Conservation (phyloP, 2,113 vertebrate species). For the Neofelis nebulosa region DNA sequence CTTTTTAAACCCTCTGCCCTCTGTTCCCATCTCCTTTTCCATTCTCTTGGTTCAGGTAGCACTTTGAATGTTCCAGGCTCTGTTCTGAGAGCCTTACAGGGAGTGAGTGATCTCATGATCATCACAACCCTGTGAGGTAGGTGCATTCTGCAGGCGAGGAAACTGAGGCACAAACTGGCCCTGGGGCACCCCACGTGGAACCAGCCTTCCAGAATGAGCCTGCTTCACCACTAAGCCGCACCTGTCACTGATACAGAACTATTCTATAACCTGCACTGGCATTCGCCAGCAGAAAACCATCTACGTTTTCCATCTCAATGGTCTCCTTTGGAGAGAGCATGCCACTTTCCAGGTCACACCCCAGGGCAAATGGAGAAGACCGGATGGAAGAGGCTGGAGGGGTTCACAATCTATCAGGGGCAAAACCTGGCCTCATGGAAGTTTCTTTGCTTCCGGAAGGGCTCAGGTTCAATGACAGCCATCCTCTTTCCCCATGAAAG, state of each 20-base stretch:
- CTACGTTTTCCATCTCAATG: background rate
- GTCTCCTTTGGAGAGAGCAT: background rate
- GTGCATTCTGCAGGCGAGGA: background rate
- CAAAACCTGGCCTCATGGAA: rapidly evolving
- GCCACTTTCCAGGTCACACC: background rate
- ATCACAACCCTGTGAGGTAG: background rate
- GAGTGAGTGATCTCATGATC: background rate
- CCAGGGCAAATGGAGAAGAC: background rate
- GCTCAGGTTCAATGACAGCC: background rate
- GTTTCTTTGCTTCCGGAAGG: background rate
- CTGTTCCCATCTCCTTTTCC: background rate
- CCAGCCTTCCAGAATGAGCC: background rate
- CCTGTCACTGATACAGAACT: background rate
- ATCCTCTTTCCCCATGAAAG: background rate
- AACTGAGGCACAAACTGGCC: background rate
- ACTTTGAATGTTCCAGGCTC: background rate
- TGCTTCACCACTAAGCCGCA: background rate
- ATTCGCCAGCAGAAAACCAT: background rate
- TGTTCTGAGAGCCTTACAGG: background rate
- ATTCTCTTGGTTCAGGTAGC: background rate
- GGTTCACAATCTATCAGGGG: background rate
- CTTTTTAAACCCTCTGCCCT: background rate
- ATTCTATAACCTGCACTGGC: background rate
- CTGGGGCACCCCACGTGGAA: background rate
- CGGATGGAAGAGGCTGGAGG: background rate